Base-by-base conservation (phyloP, 1,140 invertebrate genomes). In the Polypedilum vanderplanki region DNA sequence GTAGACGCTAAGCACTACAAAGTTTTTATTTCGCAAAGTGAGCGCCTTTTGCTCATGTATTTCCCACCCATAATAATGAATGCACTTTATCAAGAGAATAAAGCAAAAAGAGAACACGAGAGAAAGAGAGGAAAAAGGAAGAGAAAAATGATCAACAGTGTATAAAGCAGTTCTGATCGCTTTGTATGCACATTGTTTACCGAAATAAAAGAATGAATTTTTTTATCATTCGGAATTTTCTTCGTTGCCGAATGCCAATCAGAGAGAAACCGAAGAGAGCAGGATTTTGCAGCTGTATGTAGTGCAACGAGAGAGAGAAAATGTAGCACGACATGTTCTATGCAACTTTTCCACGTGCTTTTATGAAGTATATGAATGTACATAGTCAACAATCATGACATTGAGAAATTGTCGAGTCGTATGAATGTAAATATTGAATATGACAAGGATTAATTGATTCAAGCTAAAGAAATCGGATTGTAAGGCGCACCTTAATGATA, bases 391-490 rank as follows among this genome's bases (percentile, higher is more conserved):
- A 33, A 33, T n/a, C 12, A 57, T 57, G 46, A 15, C 46, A 57
- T 57, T 57, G 46, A 57, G n/a, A 57, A 57, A 57, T 12, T n/a
- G 46, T 57, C 15, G n/a, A 15, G 46, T 57, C n/a, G n/a, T 12
- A 57, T 57, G 12, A 4, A 57, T 57, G 12, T 57, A 57, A n/a
- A 57, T n/a, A 57, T 57, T 57, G 12, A 57, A 57, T 57, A 12
- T 57, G 46, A 57, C 46, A 57, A 57, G 46, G 46, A 57, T 57
- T 57, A 57, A 57, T 57, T 57, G 46, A 57, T 57, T 12, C 12
- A n/a, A 57, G 15, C 24, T 1, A 33, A 33, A 33, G 24, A 12
- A 57, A 12, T 57, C 12, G 12, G 10, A 57, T 57, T 33, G 24
- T 33, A 15, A n/a, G 46, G 46, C 46, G n/a, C 46, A n/a, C 46